A percentile compares a stretch with the other conserved stretches of the same genome.
These are phyloP conservation scores for Allygus modestus DNA, from an alignment of 2,888 invertebrate species.

Conservation along the genomic window DNA sequence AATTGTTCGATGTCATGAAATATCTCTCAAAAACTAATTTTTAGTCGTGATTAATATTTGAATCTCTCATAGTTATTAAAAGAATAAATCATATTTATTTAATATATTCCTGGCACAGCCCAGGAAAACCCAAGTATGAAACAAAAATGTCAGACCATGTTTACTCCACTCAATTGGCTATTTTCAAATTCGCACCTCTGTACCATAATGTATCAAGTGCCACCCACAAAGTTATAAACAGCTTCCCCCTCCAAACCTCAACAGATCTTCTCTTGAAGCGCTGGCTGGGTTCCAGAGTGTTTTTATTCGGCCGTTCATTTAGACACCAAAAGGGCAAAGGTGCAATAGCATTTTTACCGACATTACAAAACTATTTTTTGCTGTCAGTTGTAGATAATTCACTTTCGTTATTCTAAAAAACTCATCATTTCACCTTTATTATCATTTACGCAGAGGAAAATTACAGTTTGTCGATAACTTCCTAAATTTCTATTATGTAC, in stretches of 20 bases:
- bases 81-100: too few species aligned
- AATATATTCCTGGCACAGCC: too few species aligned
- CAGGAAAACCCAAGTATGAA: too few species aligned
- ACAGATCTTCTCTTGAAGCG: conserved; percentile 27
- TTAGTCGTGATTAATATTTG: too few species aligned
- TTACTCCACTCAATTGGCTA: conserved; percentile 1
- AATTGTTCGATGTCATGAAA: too few species aligned
- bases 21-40: too few species aligned
- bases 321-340: conserved; percentile 38
- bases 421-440: not conserved
- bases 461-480: not conserved
- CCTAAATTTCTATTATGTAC: too few species aligned
- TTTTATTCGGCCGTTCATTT: conserved; percentile 35
- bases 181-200: conserved; percentile 6
- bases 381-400: not conserved
- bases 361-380: conserved; percentile 2
- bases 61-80: too few species aligned
- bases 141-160: too few species aligned
- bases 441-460: not conserved
- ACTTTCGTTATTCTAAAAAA: not conserved
- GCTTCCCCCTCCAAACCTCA: conserved; percentile 1
- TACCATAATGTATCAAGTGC: conserved; percentile 1
- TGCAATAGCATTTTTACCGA: conserved; percentile 2
- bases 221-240: conserved; percentile 31
- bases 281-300: not conserved